Conservation (phyloP, 2,888 invertebrate species). For the Phorcus lineatus region DNA sequence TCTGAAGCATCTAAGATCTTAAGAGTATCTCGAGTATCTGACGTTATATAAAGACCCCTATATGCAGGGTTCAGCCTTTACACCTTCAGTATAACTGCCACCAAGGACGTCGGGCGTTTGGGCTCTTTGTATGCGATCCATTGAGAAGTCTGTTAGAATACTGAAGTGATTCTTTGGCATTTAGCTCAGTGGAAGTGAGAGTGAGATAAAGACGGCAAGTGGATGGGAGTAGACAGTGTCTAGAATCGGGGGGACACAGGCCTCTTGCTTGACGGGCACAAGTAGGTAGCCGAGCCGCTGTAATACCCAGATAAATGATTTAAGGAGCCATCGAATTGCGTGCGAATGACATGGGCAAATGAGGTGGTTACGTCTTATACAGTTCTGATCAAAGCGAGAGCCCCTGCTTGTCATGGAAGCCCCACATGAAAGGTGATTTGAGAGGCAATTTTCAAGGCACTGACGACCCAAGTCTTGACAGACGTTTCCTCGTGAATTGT, state of each 20-base stretch:
- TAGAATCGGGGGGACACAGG: neutral
- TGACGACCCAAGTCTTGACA: slow-evolving; percentile 11
- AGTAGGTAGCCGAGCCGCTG: slow-evolving; percentile 21
- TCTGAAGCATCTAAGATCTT: too few relatives aligned
- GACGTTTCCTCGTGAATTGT: slow-evolving; percentile 8
- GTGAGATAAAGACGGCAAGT: neutral
- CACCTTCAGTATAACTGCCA: too few relatives aligned
- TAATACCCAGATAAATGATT: slow-evolving; percentile 29
- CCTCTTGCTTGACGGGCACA: neutral
- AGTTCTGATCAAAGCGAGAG: slow-evolving; percentile 38
- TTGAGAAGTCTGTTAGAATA: slow-evolving; percentile 2
- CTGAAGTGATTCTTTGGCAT: slow-evolving; percentile 20
- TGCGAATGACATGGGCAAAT: slow-evolving; percentile 40
- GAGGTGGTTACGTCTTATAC: slow-evolving; percentile 34
- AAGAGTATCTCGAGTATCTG: too few relatives aligned
- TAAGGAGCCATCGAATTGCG: slow-evolving; percentile 32
- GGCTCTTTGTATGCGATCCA: neutral
- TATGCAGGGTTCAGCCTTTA: too few relatives aligned
- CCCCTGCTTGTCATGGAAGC: slow-evolving; percentile 25
- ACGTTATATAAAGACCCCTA: too few relatives aligned
- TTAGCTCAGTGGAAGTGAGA: slow-evolving; percentile 10
- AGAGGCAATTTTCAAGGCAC: slow-evolving; percentile 32
- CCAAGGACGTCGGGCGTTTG: too few relatives aligned
- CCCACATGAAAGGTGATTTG: slow-evolving; percentile 28
- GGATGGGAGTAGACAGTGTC: neutral